Evolutionary conservation across 2,888 invertebrate species (phyloP), one percentile per base, ranked within the genome.

Genomic region (Smittia aterrima): DNA sequence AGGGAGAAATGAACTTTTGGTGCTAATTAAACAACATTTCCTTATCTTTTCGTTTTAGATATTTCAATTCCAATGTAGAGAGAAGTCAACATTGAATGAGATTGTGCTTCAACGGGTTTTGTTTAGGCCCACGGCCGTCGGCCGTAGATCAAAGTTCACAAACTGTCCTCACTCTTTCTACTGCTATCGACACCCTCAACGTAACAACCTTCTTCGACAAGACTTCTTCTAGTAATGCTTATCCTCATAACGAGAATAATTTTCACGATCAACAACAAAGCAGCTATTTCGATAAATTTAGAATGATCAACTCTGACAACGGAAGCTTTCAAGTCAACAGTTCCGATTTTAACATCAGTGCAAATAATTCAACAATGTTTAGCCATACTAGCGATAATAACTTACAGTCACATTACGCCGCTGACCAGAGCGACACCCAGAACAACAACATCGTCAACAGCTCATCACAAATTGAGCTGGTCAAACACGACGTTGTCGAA

Each of bases 71-170:
- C 47, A 47, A 47, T 47, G 47, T 47, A 47, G 47, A n/a, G 16
- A 47, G 16, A 38, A 38, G 38, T 9, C 11, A 6, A 47, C 7
- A 47, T 47, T 47, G 47, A 47, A 47, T 47, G 47, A 47, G 72
- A 72, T 58, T 72, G 72, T 72, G 72, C 22, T 72, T 72, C 24
- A 22, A 62, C 62, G 72, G 72, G 1, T 72, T 72, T 58, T 72
- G 72, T 40, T 72, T 72, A 38, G 58, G 62, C 27, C 62, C 58
- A 24, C 71, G 70, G 70, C 70, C 70, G 6, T 54, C 27, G 70
- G 70, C 70, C 70, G 70, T 70, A 25, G 72, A 72, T 22, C 58
- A 72, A 40, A 41, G 62, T 38, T 40, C 72, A 16, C 72, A 72
- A 41, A 72, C 72, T 22, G 22, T 40, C 1, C 27, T 72, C 27